Conservation (phyloP, 2,113 vertebrate species). For the Myanophis thanlyinensis region DNA sequence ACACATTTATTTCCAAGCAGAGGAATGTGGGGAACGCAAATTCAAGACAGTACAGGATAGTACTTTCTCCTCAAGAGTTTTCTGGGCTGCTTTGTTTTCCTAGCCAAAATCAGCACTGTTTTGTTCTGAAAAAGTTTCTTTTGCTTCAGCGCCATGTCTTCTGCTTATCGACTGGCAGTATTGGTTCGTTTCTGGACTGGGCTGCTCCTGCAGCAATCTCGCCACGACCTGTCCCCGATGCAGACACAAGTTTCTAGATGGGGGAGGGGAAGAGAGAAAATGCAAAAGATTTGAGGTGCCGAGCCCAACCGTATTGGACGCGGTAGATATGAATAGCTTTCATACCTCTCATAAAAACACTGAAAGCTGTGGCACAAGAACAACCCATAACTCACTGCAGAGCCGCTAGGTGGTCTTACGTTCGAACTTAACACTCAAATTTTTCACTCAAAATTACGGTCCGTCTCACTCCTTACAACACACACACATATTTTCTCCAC, state of each 20-base stretch:
- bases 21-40: constrained; percentile 9
- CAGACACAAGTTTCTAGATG: background rate
- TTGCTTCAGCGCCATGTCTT: background rate
- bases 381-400: background rate
- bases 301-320: background rate
- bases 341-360: background rate
- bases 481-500: background rate
- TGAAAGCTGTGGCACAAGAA: constrained; percentile 3
- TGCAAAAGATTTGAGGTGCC: background rate
- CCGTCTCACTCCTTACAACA: background rate
- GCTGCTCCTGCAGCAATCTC: background rate
- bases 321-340: background rate
- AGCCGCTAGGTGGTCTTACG: background rate
- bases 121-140: background rate
- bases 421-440: background rate
- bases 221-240: background rate
- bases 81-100: no score
- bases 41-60: background rate
- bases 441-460: background rate
- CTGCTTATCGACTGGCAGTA: background rate
- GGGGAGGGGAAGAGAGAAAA: background rate
- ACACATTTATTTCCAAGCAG: background rate
- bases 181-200: background rate
- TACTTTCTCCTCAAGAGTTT: background rate
- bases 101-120: background rate